Evolutionary conservation across 1,140 invertebrate genomes (phyloP), one percentile per base, ranked within the genome.

Genomic region (Heliconius hewitsoni): DNA sequence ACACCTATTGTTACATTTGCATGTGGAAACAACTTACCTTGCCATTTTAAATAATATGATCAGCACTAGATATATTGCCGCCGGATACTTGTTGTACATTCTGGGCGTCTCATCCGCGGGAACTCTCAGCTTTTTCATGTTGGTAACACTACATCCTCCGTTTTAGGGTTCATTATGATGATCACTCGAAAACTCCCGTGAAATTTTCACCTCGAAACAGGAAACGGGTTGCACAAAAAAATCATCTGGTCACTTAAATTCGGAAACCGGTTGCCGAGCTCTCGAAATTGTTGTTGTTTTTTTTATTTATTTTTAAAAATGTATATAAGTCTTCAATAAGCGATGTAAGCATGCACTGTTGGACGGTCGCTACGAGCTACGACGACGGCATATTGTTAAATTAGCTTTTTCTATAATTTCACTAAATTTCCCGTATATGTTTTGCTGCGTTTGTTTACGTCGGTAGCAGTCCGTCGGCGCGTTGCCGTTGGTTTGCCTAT

Each of bases 101-200:
- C 90, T 94, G 91, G 85, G 79, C 82, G 85, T 85, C 85, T 87
- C 88, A 81, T 79, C 84, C 72, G 78, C 75, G 74, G 77, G 74
- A 81, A 81, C 76, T 79, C 75, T 79, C 74, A 81, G 81, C 70
- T 85, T 85, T 85, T 89, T 94, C 91, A 93, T 94, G 93, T 94
- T 90, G 93, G 93, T 84, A 93, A 85, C 91, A 91, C 91, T 87
- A 90, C 82, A 82, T 89, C 84, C 82, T 87, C 83, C 81, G 86
- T 88, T 81, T 85, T 87, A 75, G 86, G 80, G 85, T 86, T 90
- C 93, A 94, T 93, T 80, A 81, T 89, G 84, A 77, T 85, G 87
- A 78, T 87, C 89, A 90, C 85, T 89, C 30, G 71, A 73, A 79
- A 79, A 77, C 73, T n/a, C 55, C 77, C 73, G 74, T 78, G 77